phyloP scores from a whole-genome alignment of 2,888 invertebrate species.

The Trachelus troglodyta region DNA sequence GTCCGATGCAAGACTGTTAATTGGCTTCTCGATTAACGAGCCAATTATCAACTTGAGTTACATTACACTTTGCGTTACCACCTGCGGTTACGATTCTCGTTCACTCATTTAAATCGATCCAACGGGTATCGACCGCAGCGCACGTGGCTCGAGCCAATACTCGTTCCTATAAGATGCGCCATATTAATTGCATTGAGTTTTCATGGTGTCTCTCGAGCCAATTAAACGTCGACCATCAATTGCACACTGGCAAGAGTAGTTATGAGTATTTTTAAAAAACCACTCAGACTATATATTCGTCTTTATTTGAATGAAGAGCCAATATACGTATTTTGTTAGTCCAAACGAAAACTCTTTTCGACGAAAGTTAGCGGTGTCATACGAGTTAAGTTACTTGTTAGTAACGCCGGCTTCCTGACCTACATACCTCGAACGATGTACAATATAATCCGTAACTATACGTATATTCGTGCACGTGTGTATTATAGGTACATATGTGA shows the following conservation, averaged over 20 bases:
- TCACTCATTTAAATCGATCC: neutral
- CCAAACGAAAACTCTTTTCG: conserved; percentile 39
- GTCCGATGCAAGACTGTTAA: neutral
- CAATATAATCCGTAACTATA: conserved; percentile 16
- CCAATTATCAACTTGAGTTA: neutral
- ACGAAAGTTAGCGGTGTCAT: conserved; percentile 41
- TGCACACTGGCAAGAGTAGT: neutral
- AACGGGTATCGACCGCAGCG: neutral
- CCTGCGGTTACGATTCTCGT: neutral
- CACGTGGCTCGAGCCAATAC: neutral
- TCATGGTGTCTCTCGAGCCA: neutral
- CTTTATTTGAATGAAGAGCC: neutral
- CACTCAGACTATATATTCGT: neutral
- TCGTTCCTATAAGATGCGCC: neutral
- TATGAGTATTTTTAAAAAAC: neutral
- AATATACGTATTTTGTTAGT: conserved; percentile 31
- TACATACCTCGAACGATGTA: conserved; percentile 55
- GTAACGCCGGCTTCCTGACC: conserved; percentile 60
- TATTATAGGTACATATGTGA: neutral
- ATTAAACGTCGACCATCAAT: neutral
- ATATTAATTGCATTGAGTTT: neutral
- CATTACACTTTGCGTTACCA: neutral
- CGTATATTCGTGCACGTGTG: neutral
- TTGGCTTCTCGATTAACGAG: neutral
- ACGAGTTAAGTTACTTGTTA: conserved; percentile 45